Percentiles rank a stretch among this genome's conserved stretches.
These are phyloP conservation scores for Schizaphis graminum DNA, from an alignment of 2,888 invertebrate species.

Conservation along the genomic window DNA sequence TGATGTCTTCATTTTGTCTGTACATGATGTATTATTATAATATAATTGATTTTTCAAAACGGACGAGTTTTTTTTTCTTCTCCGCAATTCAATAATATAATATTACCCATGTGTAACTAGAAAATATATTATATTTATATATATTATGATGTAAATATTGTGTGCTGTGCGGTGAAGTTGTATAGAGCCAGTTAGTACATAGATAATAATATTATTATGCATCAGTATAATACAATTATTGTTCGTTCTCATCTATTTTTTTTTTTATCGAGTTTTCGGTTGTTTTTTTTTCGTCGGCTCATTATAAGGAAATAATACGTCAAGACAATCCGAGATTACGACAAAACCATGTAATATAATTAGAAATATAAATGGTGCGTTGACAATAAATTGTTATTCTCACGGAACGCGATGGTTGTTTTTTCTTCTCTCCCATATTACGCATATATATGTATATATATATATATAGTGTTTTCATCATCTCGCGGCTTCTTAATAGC, in stretches of 20 bases:
- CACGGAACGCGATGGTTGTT: conserved; percentile 30
- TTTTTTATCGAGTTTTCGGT: conserved; percentile 16
- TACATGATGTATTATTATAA: background rate
- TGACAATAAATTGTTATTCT: conserved; percentile 53
- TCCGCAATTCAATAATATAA: background rate
- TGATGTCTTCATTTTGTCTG: background rate
- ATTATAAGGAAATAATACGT: conserved; percentile 1
- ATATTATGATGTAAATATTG: background rate
- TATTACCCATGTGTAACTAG: background rate
- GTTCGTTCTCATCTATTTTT: background rate
- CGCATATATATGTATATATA: background rate
- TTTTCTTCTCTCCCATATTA: background rate
- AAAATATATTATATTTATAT: background rate
- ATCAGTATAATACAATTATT: background rate
- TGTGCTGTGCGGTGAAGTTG: background rate
- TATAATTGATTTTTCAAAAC: background rate
- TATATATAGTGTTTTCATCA: background rate
- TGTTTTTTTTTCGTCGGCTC: background rate
- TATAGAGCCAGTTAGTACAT: background rate
- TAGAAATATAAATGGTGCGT: conserved; percentile 49
- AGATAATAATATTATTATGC: background rate
- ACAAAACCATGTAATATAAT: conserved; percentile 26
- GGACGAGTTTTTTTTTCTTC: background rate
- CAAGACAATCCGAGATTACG: conserved; percentile 16
- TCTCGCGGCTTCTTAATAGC: conserved; percentile 39